These are phyloP conservation scores for Alectura lathami DNA, from an alignment of 2,113 vertebrate genomes.

Conservation along the genomic window DNA sequence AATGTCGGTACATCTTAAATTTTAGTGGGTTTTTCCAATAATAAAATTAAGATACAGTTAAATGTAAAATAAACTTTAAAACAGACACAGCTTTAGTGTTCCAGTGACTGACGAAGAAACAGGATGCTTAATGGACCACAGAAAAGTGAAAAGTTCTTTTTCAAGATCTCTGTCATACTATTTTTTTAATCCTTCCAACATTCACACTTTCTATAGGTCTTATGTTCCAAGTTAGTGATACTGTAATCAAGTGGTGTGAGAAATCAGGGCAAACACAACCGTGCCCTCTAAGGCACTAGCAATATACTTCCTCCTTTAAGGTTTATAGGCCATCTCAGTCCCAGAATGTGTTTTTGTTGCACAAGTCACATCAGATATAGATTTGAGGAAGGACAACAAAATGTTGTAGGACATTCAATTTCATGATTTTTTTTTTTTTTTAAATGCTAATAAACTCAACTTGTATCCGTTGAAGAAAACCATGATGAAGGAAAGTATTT, in stretches of 20 bases:
- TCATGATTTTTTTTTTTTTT: too few relatives aligned
- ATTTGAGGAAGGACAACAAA: not conserved
- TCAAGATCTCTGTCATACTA: not conserved
- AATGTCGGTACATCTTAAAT: not conserved
- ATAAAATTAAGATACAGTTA: not conserved
- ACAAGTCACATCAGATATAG: not conserved
- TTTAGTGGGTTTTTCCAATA: not conserved
- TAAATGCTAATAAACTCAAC: not conserved
- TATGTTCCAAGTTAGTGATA: not conserved
- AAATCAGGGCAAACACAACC: not conserved
- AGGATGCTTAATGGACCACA: not conserved
- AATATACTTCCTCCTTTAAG: not conserved
- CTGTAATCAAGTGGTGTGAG: not conserved
- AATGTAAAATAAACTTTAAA: not conserved
- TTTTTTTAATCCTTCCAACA: not conserved
- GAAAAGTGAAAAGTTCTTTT: not conserved
- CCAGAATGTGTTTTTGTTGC: not conserved
- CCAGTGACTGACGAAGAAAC: not conserved
- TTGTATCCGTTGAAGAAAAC: not conserved
- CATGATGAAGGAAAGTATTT: not conserved
- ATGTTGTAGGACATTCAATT: not conserved
- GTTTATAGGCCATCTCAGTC: not conserved
- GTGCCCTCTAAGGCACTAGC: fast-evolving
- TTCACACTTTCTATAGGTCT: not conserved
- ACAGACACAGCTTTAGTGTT: not conserved